Conservation (phyloP, 2,113 vertebrate species). For the Hemiscyllium ocellatum region DNA sequence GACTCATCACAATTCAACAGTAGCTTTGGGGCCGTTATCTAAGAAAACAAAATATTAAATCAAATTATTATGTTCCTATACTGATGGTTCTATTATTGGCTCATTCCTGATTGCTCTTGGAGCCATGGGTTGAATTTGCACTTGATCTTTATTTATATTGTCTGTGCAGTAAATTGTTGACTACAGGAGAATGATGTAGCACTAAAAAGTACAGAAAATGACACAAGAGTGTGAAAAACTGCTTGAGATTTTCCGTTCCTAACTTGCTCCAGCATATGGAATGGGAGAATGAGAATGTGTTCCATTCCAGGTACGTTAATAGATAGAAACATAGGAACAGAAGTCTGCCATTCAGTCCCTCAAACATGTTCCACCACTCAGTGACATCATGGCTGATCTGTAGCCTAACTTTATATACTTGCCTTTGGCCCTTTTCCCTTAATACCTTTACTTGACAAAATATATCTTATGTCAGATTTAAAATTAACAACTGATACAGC, state of each 20-base stretch:
- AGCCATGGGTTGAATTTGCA: neutral
- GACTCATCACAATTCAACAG: neutral
- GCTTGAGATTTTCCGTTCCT: neutral
- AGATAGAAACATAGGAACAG: neutral
- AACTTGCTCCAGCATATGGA: neutral
- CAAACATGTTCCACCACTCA: too few species aligned
- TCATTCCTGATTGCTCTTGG: neutral
- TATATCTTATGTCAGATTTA: too few species aligned
- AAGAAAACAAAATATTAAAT: neutral
- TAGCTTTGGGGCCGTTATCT: neutral
- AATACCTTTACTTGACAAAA: too few species aligned
- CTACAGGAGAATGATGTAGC: neutral
- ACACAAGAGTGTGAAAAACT: neutral
- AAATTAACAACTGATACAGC: too few species aligned
- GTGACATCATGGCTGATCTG: too few species aligned
- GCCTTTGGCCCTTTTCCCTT: too few species aligned
- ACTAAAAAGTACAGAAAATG: neutral
- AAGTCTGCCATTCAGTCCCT: too few species aligned
- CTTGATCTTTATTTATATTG: neutral
- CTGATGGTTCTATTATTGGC: neutral
- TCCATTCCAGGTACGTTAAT: neutral
- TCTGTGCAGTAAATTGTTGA: neutral
- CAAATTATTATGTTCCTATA: neutral
- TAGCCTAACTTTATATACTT: too few species aligned
- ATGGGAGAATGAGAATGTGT: neutral